Percentiles rank a stretch among this genome's conserved stretches.
Conservation (phyloP, 2,113 vertebrate genomes). For the Lophura nycthemera region DNA sequence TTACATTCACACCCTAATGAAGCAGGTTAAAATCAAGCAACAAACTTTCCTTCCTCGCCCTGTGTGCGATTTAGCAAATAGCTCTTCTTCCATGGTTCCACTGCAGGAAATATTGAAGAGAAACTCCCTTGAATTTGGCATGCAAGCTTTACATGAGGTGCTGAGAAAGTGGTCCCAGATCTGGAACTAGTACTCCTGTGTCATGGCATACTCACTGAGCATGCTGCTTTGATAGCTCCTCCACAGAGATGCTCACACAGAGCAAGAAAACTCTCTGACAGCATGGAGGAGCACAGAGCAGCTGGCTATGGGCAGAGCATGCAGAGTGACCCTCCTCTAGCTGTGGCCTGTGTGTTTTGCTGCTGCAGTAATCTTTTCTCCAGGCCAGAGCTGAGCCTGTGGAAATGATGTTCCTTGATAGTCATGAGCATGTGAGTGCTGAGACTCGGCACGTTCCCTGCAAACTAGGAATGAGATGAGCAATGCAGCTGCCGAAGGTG, state of each 20-base stretch:
- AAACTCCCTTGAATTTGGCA: neutral
- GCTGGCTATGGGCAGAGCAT: neutral
- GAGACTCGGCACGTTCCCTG: no score
- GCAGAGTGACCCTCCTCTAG: neutral
- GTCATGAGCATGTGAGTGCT: neutral
- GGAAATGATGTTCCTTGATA: neutral
- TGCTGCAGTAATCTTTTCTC: neutral
- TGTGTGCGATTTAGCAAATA: neutral
- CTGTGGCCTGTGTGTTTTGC: neutral
- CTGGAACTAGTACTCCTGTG: neutral
- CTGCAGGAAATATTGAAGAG: no score
- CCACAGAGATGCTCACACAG: rapidly evolving
- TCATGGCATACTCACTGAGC: neutral
- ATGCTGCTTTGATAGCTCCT: neutral
- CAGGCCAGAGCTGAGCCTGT: neutral
- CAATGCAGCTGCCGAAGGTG: neutral
- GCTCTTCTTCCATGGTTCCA: neutral
- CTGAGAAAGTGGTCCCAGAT: neutral
- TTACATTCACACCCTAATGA: neutral
- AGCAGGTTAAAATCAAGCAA: neutral
- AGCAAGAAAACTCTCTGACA: neutral
- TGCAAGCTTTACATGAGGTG: neutral
- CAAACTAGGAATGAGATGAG: neutral
- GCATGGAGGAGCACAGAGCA: neutral
- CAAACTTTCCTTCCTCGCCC: rapidly evolving